A percentile compares a stretch with the other conserved stretches of the same genome.
phyloP scores from a whole-genome alignment of 2,797 vertebrate species.

The Rhadinocentrus ornatus region DNA sequence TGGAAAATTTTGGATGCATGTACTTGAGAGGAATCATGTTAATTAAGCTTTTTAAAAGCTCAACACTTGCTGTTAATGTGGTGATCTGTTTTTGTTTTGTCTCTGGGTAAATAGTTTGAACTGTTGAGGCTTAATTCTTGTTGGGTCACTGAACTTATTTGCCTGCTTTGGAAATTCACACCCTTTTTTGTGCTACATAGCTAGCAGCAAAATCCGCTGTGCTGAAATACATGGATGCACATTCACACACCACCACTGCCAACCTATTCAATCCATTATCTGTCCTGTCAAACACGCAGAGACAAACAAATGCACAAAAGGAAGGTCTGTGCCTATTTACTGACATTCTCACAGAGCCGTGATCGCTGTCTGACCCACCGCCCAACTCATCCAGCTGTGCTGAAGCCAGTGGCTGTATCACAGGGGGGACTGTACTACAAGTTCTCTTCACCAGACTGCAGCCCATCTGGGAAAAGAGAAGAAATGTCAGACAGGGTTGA shows the following conservation, averaged over 20 bases:
- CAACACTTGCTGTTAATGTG: not conserved
- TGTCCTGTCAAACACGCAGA: conserved; percentile 21
- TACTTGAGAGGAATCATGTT: not conserved
- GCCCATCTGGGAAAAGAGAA: conserved; percentile 58
- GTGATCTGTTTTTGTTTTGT: not conserved
- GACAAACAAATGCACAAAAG: conserved; percentile 19
- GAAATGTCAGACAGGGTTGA: conserved; percentile 49
- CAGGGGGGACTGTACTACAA: conserved; percentile 34
- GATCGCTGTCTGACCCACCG: conserved; percentile 33
- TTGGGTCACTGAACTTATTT: conserved; percentile 60
- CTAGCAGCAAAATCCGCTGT: conserved; percentile 27
- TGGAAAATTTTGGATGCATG: not conserved
- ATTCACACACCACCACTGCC: conserved; percentile 1
- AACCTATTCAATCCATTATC: conserved; percentile 6
- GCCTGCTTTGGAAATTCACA: conserved; percentile 32
- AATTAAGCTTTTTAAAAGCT: not conserved
- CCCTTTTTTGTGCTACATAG: conserved; percentile 31
- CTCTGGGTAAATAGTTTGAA: conserved; percentile 12
- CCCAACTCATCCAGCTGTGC: conserved; percentile 69
- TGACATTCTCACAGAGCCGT: conserved; percentile 63
- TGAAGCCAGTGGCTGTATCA: conserved; percentile 27
- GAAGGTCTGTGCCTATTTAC: conserved; percentile 41
- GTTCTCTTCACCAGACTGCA: conserved; percentile 40
- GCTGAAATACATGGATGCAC: conserved; percentile 18
- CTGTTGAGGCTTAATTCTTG: conserved; percentile 19